phyloP scores from a whole-genome alignment of 2,888 invertebrate species.

The Noctua comes region DNA sequence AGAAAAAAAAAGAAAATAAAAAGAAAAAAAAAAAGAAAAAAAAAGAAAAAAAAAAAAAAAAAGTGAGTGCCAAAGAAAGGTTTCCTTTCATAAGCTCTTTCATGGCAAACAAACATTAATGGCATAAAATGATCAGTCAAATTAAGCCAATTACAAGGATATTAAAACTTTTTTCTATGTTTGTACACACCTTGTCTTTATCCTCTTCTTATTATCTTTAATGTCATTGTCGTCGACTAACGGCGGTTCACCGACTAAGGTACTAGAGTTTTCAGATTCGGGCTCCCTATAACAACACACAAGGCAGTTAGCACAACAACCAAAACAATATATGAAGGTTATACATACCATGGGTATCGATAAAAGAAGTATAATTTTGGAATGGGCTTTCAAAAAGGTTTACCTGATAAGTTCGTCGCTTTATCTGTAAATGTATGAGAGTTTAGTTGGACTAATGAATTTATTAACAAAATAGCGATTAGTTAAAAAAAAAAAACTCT shows the following conservation, averaged over 20 bases:
- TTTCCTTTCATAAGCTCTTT: too few species aligned
- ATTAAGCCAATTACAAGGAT: too few species aligned
- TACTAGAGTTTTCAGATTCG: conserved; percentile 86
- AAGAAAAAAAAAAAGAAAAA: too few species aligned
- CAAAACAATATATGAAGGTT: conserved; percentile 25
- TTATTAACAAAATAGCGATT: neutral
- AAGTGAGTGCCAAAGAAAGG: too few species aligned
- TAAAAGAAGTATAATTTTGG: neutral
- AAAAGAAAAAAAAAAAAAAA: too few species aligned
- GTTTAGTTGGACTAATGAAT: neutral
- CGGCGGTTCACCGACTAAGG: conserved; percentile 85
- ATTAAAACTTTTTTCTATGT: too few species aligned
- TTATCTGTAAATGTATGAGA: neutral
- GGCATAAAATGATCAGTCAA: too few species aligned
- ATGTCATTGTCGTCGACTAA: conserved; percentile 79
- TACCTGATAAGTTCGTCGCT: neutral
- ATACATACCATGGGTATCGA: neutral
- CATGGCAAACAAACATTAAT: too few species aligned
- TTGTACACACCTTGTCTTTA: conserved; percentile 83
- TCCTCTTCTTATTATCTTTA: conserved; percentile 82
- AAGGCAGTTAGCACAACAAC: conserved; percentile 38
- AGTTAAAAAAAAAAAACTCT: neutral
- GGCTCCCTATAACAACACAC: conserved; percentile 74
- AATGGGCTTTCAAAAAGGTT: neutral
- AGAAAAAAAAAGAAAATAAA: too few species aligned